Percentiles rank a stretch among this genome's conserved stretches.
phyloP scores from a whole-genome alignment of 2,113 vertebrate genomes.

The Melanocharis versteri region DNA sequence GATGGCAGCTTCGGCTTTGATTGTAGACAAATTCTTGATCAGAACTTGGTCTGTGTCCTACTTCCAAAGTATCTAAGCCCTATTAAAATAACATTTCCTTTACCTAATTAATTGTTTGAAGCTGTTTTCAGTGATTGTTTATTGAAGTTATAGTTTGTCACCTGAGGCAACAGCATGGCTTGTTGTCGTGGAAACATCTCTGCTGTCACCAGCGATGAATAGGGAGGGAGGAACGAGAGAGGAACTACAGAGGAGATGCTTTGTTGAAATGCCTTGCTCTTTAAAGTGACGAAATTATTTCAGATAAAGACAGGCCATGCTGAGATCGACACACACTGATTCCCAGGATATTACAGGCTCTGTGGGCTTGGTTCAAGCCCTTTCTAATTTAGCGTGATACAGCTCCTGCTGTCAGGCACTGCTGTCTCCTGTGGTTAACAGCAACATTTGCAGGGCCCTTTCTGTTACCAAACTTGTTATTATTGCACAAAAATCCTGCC shows the following conservation, averaged over 20 bases:
- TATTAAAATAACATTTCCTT: conserved; percentile 49
- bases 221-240: not conserved
- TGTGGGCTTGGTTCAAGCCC: not conserved
- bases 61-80: not conserved
- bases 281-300: not conserved
- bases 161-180: conserved; percentile 38
- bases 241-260: not conserved
- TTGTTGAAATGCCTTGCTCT: conserved; percentile 10
- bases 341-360: not conserved
- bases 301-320: not conserved
- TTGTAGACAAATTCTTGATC: not conserved
- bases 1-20: not conserved
- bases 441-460: not conserved
- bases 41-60: not conserved
- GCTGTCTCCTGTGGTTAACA: not conserved
- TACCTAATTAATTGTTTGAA: conserved; percentile 44
- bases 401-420: not conserved
- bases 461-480: not conserved
- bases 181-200: conserved; percentile 58
- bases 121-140: conserved; percentile 33
- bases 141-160: conserved; percentile 50
- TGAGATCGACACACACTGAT: not conserved
- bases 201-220: not conserved
- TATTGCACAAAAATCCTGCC: not conserved
- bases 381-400: not conserved